Evolutionary conservation across 1,140 invertebrate species (phyloP), one percentile per base, ranked within the genome.

Genomic region (Drosophila aff.): DNA sequence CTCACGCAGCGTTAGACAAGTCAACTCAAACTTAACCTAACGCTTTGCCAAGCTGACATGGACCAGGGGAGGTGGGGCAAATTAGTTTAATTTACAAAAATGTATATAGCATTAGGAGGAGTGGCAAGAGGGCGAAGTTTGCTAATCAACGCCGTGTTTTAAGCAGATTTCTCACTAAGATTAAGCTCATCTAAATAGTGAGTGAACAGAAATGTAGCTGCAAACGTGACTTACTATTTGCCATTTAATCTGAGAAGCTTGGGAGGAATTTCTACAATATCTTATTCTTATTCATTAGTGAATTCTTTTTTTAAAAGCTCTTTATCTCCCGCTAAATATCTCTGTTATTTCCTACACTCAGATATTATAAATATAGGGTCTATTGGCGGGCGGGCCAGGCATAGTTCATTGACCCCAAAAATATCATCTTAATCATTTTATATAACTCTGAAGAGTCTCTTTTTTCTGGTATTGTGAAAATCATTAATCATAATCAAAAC

Each of bases 1-100:
- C 75, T 64, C 72, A 77, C 47, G 60, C 57, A 80, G 67, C 80
- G 64, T 67, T 36, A 67, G 73, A 76, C 73, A 76, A 76, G 74
- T 66, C 73, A 77, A 71, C 61, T 67, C 68, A 74, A 89, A 86
- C 53, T 84, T 81, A 82, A 81, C 50, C 72, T 50, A 80, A 67
- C 60, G 60, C 55, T 47, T 31, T 38, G 46, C 60, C 75, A 68
- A 59, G 47, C 65, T 53, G 41, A 31, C 44, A 40, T 41, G 26
- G 53, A 36, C n/a, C 16, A 23, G 36, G 9, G 36, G 9, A 31
- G 44, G 50, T 15, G 61, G 53, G 28, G 36, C 15, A 49, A 55
- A 67, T 71, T 71, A 31, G 67, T 38, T 71, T 46, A 71, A 71
- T 68, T 67, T 53, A 36, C 40, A 67, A 71, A 66, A 53, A 67